phyloP scores from a whole-genome alignment of 2,797 vertebrate species.

The Alosa sapidissima region DNA sequence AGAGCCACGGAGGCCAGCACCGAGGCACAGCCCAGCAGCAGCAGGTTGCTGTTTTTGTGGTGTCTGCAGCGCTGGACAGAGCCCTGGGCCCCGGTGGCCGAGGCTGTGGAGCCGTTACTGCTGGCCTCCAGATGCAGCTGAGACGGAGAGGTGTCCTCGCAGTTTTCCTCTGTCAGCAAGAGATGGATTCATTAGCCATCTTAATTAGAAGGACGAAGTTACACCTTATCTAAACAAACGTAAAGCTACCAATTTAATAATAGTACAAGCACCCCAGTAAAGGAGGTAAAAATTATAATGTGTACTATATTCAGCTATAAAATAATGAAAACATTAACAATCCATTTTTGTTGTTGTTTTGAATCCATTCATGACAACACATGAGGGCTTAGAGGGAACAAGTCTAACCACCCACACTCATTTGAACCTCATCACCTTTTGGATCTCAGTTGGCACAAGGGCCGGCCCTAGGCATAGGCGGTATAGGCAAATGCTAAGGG shows the following conservation, averaged over 20 bases:
- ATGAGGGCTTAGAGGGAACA: background rate
- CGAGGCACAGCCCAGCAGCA: conserved; percentile 82
- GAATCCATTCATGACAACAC: no score
- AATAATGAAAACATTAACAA: background rate
- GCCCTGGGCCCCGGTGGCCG: conserved; percentile 57
- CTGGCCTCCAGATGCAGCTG: conserved; percentile 67
- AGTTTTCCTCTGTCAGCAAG: conserved; percentile 77
- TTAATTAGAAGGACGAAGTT: background rate
- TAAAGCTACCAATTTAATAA: no score
- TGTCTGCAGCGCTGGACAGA: conserved; percentile 64
- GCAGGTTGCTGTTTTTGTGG: conserved; percentile 78
- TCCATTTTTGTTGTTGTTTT: no score
- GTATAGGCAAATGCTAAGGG: no score
- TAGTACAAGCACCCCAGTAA: background rate
- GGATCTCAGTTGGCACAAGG: background rate
- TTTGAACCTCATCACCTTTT: background rate
- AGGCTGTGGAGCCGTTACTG: conserved; percentile 68
- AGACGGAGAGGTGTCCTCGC: conserved; percentile 74
- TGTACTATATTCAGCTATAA: no score
- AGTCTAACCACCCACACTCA: background rate
- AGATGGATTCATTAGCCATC: background rate
- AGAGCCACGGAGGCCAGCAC: conserved; percentile 82
- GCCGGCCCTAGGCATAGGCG: no score
- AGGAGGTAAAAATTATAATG: background rate
- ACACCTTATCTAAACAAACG: background rate